These are phyloP conservation scores for Cephus spinipes DNA, from an alignment of 2,888 invertebrate species.

Conservation along the genomic window DNA sequence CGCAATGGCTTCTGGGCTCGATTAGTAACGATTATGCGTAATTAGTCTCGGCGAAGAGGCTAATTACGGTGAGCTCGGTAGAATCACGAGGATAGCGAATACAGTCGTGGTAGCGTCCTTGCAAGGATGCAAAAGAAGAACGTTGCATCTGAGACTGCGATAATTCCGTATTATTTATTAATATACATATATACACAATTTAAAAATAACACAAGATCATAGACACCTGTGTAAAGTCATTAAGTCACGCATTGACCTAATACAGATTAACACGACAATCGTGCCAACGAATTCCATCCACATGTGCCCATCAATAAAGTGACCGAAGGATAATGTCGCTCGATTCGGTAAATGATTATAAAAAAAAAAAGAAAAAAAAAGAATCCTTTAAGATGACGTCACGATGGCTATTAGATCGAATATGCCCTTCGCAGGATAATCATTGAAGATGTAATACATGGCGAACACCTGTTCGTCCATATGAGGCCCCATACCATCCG, in stretches of 20 bases:
- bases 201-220: not conserved
- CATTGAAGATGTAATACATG: not conserved
- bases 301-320: constrained; percentile 48
- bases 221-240: not conserved
- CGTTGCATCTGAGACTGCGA: not conserved
- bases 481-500: not conserved
- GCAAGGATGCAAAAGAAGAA: constrained; percentile 51
- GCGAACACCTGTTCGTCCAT: not conserved
- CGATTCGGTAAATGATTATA: not conserved
- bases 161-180: not conserved
- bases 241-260: not conserved
- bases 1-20: constrained; percentile 38
- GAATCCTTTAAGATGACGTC: not conserved
- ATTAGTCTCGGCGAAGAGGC: constrained; percentile 49
- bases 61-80: constrained; percentile 44
- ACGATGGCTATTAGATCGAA: not conserved
- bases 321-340: not conserved
- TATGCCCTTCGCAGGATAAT: not conserved
- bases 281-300: constrained; percentile 43
- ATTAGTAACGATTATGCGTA: constrained; percentile 61
- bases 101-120: constrained; percentile 46
- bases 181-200: not conserved
- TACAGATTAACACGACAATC: not conserved
- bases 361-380: not conserved
- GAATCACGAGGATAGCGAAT: not conserved